Conservation (phyloP, 2,888 invertebrate genomes). For the Apamea sordens region DNA sequence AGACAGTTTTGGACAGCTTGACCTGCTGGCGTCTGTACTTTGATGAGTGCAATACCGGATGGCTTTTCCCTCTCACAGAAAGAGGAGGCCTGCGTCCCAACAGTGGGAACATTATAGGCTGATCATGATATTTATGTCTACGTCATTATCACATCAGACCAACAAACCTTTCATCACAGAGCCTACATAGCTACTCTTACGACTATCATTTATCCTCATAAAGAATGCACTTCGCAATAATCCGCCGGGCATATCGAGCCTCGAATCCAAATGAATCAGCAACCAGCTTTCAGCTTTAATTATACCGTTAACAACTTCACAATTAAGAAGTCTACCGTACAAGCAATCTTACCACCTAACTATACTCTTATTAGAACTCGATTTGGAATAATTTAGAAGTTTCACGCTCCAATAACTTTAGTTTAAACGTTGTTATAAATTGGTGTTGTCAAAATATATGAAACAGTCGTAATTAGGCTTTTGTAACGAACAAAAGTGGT, state of each 20-base stretch:
- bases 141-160: background rate
- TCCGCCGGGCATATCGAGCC: slow-evolving; percentile 16
- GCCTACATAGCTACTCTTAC: background rate
- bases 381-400: slow-evolving; percentile 74
- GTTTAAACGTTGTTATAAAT: slow-evolving; percentile 85
- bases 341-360: slow-evolving; percentile 56
- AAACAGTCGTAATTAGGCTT: slow-evolving; percentile 88
- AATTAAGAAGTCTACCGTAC: slow-evolving; percentile 65
- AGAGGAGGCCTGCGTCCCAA: too few relatives aligned
- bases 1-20: too few relatives aligned
- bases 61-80: too few relatives aligned
- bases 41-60: too few relatives aligned
- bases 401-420: slow-evolving; percentile 79
- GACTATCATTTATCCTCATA: background rate
- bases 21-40: too few relatives aligned
- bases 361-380: slow-evolving; percentile 64
- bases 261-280: slow-evolving; percentile 46
- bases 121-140: background rate
- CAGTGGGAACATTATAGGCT: too few relatives aligned
- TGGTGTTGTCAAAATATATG: slow-evolving; percentile 87
- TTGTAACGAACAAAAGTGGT: slow-evolving; percentile 86
- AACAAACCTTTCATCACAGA: background rate
- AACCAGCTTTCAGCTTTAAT: slow-evolving; percentile 60
- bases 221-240: slow-evolving; percentile 29
- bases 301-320: slow-evolving; percentile 57